Base-by-base conservation (phyloP, 2,797 vertebrate genomes). In the Mareca penelope region DNA sequence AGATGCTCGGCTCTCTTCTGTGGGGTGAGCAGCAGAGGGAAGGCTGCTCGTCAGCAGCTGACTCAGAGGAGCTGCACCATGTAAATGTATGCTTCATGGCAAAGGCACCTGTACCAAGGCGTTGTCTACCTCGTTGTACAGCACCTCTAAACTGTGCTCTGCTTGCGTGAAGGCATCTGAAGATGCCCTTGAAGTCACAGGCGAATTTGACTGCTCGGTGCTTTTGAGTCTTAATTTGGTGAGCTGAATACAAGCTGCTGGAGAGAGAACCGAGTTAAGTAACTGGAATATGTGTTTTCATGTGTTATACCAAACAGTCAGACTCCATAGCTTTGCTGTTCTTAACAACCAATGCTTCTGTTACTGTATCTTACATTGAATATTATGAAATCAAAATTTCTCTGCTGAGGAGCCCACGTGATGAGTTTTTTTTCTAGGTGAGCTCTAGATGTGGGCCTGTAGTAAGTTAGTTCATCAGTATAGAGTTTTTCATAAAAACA, bases 41-140 rank as follows among this genome's bases (percentile, higher is more conserved):
- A 44, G 80, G 53, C 64, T 81, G 60, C 17, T 76, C 15, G 23
- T 44, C n/a, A 19, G 15, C 1, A 7, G 24, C 50, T 80, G 63
- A 42, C 77, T 88, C 9, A 10, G 53, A 12, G 50, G 72, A 80
- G 59, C 29, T 78, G 8, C 42, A 13, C 69, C 63, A 24, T 21
- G 29, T 44, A 68, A 48, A 39, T n/a, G 4, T 6, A 22, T 37
- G 10, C 35, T 55, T 42, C 53, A 15, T 46, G 59, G 17, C 31
- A 78, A 69, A 91, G 26, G 10, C 0, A 1, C 15, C 17, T 3
- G 3, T 37, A 16, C 55, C 39, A 57, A 61, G 33, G 18, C 16
- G 12, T 1, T 26, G 26, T n/a, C 50, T 16, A 19, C 0, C 23
- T 24, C 5, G 12, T 85, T 2, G 1, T 48, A 23, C 23, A 24